Percentiles rank a stretch among this genome's conserved stretches.
phyloP scores from a whole-genome alignment of 2,113 vertebrate species.

The Brienomyrus brachyistius region DNA sequence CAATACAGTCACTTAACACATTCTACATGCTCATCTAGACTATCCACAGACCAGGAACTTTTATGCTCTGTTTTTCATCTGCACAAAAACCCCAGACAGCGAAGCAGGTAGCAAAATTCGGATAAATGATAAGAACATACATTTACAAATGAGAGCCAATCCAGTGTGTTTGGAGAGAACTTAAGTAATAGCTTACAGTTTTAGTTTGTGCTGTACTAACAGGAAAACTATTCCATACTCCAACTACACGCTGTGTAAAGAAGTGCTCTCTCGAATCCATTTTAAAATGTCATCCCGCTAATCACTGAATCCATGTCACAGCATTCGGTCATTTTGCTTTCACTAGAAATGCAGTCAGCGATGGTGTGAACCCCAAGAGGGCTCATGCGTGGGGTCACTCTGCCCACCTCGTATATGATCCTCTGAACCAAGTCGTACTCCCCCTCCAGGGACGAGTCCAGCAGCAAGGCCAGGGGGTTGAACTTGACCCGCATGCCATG shows the following conservation, averaged over 20 bases:
- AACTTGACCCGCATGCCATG: conserved; percentile 95
- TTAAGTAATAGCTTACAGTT: no score
- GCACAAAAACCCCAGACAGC: not conserved
- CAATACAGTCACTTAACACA: not conserved
- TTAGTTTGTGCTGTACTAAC: no score
- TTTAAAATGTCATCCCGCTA: no score
- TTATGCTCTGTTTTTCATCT: not conserved
- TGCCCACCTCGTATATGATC: conserved; percentile 89
- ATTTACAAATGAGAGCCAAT: no score
- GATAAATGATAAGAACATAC: not conserved
- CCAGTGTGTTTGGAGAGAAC: no score
- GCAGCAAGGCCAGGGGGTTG: conserved; percentile 87
- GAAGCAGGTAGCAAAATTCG: not conserved
- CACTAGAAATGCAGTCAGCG: not conserved
- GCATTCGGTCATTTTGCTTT: not conserved
- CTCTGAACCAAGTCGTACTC: conserved; percentile 96
- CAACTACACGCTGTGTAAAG: no score
- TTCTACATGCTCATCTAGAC: not conserved
- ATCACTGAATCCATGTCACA: not conserved
- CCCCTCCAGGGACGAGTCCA: conserved; percentile 95
- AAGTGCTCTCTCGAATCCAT: no score
- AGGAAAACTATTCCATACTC: no score
- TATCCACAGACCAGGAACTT: not conserved
- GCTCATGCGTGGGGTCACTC: not conserved
- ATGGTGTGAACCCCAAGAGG: not conserved